Percentiles rank a stretch among this genome's conserved stretches.
phyloP scores from a whole-genome alignment of 1,140 invertebrate species.

The Prorops nasuta region DNA sequence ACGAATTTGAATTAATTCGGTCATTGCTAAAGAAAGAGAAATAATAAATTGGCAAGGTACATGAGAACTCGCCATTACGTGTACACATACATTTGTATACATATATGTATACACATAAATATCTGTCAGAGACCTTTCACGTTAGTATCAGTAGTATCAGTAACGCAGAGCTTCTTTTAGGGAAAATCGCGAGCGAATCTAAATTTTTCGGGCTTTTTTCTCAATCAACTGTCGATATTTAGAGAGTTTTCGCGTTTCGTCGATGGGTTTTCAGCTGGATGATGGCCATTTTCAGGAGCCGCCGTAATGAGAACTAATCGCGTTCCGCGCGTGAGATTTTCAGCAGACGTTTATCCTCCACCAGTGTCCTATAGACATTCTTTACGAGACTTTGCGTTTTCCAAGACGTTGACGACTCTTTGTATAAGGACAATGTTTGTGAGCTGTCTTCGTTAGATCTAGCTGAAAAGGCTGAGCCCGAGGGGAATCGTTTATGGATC shows the following conservation, averaged over 20 bases:
- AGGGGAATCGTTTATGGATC: slow-evolving; percentile 22
- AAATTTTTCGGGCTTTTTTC: not conserved
- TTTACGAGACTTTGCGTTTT: not conserved
- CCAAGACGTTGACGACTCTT: too few species aligned
- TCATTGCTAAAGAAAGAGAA: too few species aligned
- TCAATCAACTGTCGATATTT: too few species aligned
- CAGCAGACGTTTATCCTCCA: slow-evolving; percentile 14
- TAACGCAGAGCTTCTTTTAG: not conserved
- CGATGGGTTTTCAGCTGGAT: slow-evolving; percentile 5
- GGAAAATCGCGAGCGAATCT: not conserved
- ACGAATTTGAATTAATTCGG: too few species aligned
- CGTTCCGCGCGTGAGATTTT: slow-evolving; percentile 13
- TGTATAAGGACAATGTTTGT: too few species aligned
- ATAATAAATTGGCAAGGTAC: too few species aligned
- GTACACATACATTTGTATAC: not conserved
- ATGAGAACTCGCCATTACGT: too few species aligned
- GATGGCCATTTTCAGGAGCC: slow-evolving; percentile 23
- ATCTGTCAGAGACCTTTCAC: not conserved
- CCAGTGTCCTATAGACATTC: slow-evolving; percentile 5
- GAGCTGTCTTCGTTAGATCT: too few species aligned
- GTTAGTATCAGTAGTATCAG: too few species aligned
- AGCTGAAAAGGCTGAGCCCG: too few species aligned
- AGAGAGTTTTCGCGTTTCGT: too few species aligned
- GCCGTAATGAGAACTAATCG: slow-evolving; percentile 32
- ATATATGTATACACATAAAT: not conserved